Base-by-base conservation (phyloP, 2,797 vertebrate genomes). In the Leucoraja ocellata region DNA sequence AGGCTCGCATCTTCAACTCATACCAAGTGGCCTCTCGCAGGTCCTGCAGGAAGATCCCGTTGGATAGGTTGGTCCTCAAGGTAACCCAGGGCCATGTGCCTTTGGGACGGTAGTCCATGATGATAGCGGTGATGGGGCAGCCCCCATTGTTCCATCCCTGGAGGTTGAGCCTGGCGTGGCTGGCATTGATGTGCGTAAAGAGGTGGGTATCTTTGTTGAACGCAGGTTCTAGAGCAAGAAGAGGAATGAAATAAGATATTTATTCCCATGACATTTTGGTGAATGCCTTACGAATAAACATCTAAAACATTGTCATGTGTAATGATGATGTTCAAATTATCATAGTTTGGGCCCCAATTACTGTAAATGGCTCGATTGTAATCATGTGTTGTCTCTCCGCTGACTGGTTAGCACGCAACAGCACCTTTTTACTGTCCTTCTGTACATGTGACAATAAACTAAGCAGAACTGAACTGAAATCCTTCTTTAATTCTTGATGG, bases 21-120 rank as follows among this genome's bases (percentile, higher is more conserved):
- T 99, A 99, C 99, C 99, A 99, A 1, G 98, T 99, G 93, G 98
- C 99, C 96, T 99, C 99, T 0, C 98, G 98, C 94, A 99, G 97
- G 94, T 99, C 99, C 0, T 98, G 98, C 94, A 99, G 97, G 95
- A 99, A 99, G 93, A 99, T 97, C 93, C 99, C 98, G 1, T 96
- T 94, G 0, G 98, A 98, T 94, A 97, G 97, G 93, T 99, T 99
- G 96, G 98, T 98, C 0, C 97, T 97, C 0, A 99, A 96, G 90
- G 95, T 98, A 96, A 99, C 98, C 99, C 99, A 99, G 7, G 97
- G 96, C 98, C 98, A 99, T 78, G 98, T 98, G 93, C 98, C 98
- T 95, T 99, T 98, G 93, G 98, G 98, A 93, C 98, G 97, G 95
- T 98, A 99, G 95, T 99, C 99, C 77, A 99, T 97, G 0, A 98